Evolutionary conservation across 2,113 vertebrate species (phyloP), one percentile per base, ranked within the genome.

Genomic region (Salvelinus fontinalis): DNA sequence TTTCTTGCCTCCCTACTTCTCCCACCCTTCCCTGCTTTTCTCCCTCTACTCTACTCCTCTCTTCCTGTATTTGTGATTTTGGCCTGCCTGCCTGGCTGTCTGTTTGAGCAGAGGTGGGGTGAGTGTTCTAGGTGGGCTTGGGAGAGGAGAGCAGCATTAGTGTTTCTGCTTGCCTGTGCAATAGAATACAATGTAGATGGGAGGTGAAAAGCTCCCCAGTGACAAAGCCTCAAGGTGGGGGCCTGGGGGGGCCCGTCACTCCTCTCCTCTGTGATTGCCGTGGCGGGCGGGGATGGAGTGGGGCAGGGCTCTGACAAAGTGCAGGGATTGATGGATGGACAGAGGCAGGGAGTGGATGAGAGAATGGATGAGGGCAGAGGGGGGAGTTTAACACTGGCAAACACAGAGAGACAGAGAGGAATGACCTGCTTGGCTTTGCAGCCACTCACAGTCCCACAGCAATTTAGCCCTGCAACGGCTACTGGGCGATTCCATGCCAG

Each of bases 321-420:
- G 95, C 92, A 84, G 71, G 91, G 95, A 95, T 96, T 99, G 97
- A 98, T 98, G 95, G 97, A 98, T 99, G 96, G 97, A 97, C 95
- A 95, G 94, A 98, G 96, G 93, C 82, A 89, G 90, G 92, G 95
- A 96, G 94, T 97, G 96, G 97, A 97, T 97, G 97, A 95, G 95
- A 97, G 96, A 94, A 97, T 96, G 95, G 95, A 97, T 97, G 95
- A 96, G 77, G 87, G 49, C 92, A 13, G 0, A 3, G 57, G 84
- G 67, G 87, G 82, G 74, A 95, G 95, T 97, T 97, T 97, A 97
- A 97, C 96, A 94, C 95, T 95, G 95, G 95, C 96, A 97, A 98
- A 97, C 96, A 95, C 94, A 94, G 95, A 96, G 94, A 97, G 97
- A 97, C 97, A 96, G 95, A 97, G 96, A 99, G 94, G 94, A 96